These are phyloP conservation scores for Tetragonisca angustula DNA, from an alignment of 2,888 invertebrate genomes.

Conservation along the genomic window DNA sequence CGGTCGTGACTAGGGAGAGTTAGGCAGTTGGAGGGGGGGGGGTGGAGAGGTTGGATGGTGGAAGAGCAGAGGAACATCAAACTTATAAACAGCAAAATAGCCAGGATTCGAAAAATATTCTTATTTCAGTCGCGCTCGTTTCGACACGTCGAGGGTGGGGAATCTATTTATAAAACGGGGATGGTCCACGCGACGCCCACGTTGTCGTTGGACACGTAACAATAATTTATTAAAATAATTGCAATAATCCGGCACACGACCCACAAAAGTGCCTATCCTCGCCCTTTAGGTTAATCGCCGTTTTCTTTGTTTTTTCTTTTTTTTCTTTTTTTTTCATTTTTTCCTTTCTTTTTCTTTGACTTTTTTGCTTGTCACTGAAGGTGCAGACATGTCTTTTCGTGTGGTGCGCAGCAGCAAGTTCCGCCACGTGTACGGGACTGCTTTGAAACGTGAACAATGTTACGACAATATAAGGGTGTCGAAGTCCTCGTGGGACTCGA, in stretches of 20 bases:
- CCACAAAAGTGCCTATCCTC: slow-evolving; percentile 14
- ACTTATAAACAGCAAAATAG: slow-evolving; percentile 55
- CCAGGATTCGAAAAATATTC: slow-evolving; percentile 80
- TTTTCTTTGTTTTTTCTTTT: not conserved
- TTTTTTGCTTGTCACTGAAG: slow-evolving; percentile 38
- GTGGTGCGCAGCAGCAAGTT: slow-evolving; percentile 99
- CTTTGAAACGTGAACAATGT: slow-evolving; percentile 97
- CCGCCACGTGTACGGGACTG: slow-evolving; percentile 97
- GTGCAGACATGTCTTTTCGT: slow-evolving; percentile 93
- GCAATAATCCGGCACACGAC: slow-evolving; percentile 59
- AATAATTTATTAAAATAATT: slow-evolving; percentile 77
- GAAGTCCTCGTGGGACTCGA: slow-evolving; percentile 99
- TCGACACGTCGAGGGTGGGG: slow-evolving; percentile 74
- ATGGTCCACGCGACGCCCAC: slow-evolving; percentile 83
- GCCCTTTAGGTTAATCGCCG: slow-evolving; percentile 52
- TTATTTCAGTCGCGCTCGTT: slow-evolving; percentile 75
- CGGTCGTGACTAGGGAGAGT: no score
- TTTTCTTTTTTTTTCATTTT: no score
- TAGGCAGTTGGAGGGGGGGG: no score
- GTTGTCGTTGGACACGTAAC: slow-evolving; percentile 79
- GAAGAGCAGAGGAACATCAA: slow-evolving; percentile 12
- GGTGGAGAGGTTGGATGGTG: no score
- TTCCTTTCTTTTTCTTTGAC: not conserved
- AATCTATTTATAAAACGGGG: slow-evolving; percentile 81
- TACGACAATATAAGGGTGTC: slow-evolving; percentile 99